Evolutionary conservation across 2,113 vertebrate genomes (phyloP).

Genomic region (Prietella phreatophila): DNA sequence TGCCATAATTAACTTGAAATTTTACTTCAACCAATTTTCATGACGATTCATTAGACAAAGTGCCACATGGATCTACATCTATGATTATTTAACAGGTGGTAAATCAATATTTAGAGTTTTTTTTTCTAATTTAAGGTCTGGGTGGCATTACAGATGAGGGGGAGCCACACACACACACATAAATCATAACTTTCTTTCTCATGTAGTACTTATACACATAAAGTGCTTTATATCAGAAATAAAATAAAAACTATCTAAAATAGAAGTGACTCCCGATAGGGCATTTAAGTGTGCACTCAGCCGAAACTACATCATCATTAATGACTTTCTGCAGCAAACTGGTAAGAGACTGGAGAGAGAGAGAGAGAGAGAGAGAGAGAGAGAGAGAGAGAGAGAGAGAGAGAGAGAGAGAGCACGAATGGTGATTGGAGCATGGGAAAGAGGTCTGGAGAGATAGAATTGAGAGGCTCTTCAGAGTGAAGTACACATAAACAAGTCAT

Average conservation of each 20-base stretch:
- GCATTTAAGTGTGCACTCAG: constrained; percentile 25
- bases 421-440: neutral
- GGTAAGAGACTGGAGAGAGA: neutral
- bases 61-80: constrained; percentile 5
- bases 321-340: constrained; percentile 10
- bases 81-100: constrained; percentile 2
- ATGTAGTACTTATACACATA: neutral
- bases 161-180: neutral
- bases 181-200: neutral
- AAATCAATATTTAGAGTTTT: neutral
- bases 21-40: constrained; percentile 11
- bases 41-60: constrained; percentile 9
- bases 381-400: neutral
- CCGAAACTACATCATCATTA: constrained; percentile 36
- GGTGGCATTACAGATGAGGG: neutral
- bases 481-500: neutral
- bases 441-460: neutral
- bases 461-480: neutral
- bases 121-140: neutral
- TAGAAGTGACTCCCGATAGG: neutral
- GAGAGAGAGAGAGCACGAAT: neutral
- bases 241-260: neutral
- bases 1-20: constrained; percentile 33
- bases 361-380: neutral
- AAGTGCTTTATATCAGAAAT: neutral